Percentiles rank a stretch among this genome's conserved stretches.
phyloP scores from a whole-genome alignment of 1,140 invertebrate species.

The Dreissena polymorpha region DNA sequence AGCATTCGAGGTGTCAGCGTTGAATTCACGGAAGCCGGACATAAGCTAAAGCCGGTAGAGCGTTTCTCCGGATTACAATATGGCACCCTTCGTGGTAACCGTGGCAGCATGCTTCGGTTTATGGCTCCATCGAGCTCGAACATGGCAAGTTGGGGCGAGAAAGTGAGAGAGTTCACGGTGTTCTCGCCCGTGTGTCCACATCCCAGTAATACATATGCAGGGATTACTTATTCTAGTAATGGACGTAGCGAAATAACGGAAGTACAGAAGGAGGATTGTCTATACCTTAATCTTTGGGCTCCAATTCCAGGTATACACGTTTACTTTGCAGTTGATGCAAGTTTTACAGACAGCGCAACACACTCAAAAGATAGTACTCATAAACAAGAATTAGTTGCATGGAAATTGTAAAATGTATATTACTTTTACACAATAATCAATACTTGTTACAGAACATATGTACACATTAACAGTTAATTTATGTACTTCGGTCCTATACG shows the following conservation, averaged over 20 bases:
- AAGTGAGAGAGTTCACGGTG: slow-evolving; percentile 90
- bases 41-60: slow-evolving; percentile 91
- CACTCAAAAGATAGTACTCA: background rate
- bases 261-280: slow-evolving; percentile 97
- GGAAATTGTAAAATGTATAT: too few species aligned
- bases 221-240: too few species aligned
- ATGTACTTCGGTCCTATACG: too few species aligned
- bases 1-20: slow-evolving; percentile 93
- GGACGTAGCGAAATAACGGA: slow-evolving; percentile 87
- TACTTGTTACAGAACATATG: too few species aligned
- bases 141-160: slow-evolving; percentile 69
- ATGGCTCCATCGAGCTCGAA: slow-evolving; percentile 95
- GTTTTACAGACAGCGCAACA: background rate
- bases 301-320: slow-evolving; percentile 90
- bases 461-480: too few species aligned
- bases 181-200: slow-evolving; percentile 87
- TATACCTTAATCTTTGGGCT: slow-evolving; percentile 97
- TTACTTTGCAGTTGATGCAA: background rate
- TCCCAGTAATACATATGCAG: slow-evolving; percentile 88
- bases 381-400: too few species aligned
- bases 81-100: slow-evolving; percentile 88
- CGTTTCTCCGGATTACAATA: slow-evolving; percentile 97
- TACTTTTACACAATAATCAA: too few species aligned
- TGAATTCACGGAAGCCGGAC: slow-evolving; percentile 86
- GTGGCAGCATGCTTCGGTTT: slow-evolving; percentile 92